A percentile compares a stretch with the other conserved stretches of the same genome.
Conservation (phyloP, 2,888 invertebrate genomes). For the Brenthis daphne region DNA sequence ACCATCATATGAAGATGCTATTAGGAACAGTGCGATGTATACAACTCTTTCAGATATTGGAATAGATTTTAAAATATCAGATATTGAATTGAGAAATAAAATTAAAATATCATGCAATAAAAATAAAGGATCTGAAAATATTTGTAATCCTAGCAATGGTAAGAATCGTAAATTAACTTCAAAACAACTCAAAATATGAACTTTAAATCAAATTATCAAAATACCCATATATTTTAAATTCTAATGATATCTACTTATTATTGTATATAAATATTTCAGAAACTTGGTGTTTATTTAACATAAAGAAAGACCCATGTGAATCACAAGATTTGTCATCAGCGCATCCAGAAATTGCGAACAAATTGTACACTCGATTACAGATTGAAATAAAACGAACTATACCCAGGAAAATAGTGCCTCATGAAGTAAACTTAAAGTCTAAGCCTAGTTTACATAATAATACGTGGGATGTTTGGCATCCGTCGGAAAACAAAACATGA, state of each 20-base stretch:
- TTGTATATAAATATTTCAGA: constrained; percentile 48
- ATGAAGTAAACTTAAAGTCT: constrained; percentile 56
- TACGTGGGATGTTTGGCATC: constrained; percentile 62
- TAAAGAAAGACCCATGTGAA: constrained; percentile 69
- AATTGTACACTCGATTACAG: constrained; percentile 47
- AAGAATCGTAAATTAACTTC: constrained; percentile 32
- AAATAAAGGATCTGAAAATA: constrained; percentile 28
- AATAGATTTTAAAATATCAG: constrained; percentile 45
- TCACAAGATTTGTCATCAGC: constrained; percentile 52
- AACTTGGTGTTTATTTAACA: constrained; percentile 61
- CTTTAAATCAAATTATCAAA: neutral
- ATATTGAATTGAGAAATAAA: constrained; percentile 48
- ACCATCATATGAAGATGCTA: constrained; percentile 53
- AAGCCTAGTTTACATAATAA: constrained; percentile 59
- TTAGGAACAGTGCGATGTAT: constrained; percentile 54
- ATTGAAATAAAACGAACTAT: constrained; percentile 53
- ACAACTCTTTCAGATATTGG: constrained; percentile 50
- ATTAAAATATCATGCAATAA: constrained; percentile 52
- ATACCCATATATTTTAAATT: too few species aligned
- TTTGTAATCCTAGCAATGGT: constrained; percentile 62
- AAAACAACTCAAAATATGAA: too few species aligned
- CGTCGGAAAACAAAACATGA: constrained; percentile 3
- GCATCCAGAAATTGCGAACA: constrained; percentile 52
- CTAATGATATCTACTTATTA: neutral
- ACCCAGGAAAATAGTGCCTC: constrained; percentile 50